Evolutionary conservation across 2,113 vertebrate species (phyloP).

Genomic region (Sclerurus mexicanus): DNA sequence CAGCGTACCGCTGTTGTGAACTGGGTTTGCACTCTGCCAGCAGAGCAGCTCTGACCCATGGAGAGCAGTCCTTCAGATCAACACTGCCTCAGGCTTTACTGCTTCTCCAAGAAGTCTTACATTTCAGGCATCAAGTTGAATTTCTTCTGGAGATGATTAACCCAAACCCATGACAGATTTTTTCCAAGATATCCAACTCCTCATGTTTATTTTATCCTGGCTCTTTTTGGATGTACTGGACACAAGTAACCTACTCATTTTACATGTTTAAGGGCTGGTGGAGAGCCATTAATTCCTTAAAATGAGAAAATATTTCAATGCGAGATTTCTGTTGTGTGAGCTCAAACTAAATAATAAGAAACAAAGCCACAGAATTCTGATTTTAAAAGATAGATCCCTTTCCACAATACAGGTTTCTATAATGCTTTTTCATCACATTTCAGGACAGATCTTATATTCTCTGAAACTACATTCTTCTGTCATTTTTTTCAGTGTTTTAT

Average conservation of each 20-base stretch:
- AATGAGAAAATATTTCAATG: constrained; percentile 82
- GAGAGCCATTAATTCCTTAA: constrained; percentile 86
- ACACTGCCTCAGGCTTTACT: constrained; percentile 88
- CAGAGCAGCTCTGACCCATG: constrained; percentile 89
- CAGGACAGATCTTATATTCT: constrained; percentile 60
- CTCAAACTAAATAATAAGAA: constrained; percentile 76
- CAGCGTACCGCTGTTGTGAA: constrained; percentile 75
- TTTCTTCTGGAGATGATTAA: constrained; percentile 99
- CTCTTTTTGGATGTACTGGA: constrained; percentile 99
- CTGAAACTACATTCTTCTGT: constrained; percentile 55
- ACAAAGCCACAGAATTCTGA: constrained; percentile 68
- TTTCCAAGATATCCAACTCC: constrained; percentile 99
- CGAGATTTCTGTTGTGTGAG: constrained; percentile 73
- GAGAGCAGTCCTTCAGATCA: constrained; percentile 90
- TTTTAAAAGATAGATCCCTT: constrained; percentile 65
- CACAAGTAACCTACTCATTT: constrained; percentile 99
- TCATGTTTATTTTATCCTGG: constrained; percentile 99
- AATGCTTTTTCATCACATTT: constrained; percentile 66
- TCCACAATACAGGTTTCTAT: constrained; percentile 19
- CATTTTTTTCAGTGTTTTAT: constrained; percentile 45
- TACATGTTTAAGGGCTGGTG: constrained; percentile 90
- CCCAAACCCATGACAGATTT: constrained; percentile 99
- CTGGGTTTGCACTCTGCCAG: constrained; percentile 83
- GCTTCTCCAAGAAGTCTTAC: constrained; percentile 96
- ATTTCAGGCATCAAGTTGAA: constrained; percentile 96